These are phyloP conservation scores for Epinotia nisella DNA, from an alignment of 2,888 invertebrate species.

Conservation along the genomic window DNA sequence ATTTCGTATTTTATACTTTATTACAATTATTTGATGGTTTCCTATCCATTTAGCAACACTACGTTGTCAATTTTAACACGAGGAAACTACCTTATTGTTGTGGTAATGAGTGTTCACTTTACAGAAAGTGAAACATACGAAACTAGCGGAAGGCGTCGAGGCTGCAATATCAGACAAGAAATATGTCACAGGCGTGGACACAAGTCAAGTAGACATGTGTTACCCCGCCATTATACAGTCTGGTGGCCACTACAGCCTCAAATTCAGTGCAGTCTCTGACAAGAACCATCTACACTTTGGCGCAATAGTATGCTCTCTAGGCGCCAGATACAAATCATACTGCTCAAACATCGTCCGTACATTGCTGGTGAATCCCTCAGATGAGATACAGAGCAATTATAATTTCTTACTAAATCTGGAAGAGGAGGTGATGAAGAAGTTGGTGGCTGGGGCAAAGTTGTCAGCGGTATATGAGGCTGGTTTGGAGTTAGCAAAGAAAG, in stretches of 20 bases:
- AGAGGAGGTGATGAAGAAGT: slow-evolving; percentile 94
- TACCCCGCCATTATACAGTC: slow-evolving; percentile 99
- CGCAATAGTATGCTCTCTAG: slow-evolving; percentile 97
- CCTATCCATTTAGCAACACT: too few species aligned
- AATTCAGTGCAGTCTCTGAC: slow-evolving; percentile 98
- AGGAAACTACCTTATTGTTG: too few species aligned
- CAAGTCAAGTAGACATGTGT: slow-evolving; percentile 96
- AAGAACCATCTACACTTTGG: slow-evolving; percentile 98
- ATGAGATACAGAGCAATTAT: slow-evolving; percentile 92
- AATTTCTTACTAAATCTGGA: slow-evolving; percentile 95
- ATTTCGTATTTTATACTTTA: too few species aligned
- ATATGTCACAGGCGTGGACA: slow-evolving; percentile 95
- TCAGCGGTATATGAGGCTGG: slow-evolving; percentile 95
- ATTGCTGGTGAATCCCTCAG: slow-evolving; percentile 96
- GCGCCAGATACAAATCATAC: slow-evolving; percentile 98
- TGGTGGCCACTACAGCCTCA: slow-evolving; percentile 98
- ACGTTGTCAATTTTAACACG: too few species aligned
- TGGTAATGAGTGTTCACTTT: slow-evolving; percentile 55
- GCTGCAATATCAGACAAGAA: slow-evolving; percentile 97
- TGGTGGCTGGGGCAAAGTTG: slow-evolving; percentile 92
- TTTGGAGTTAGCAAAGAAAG: slow-evolving; percentile 91
- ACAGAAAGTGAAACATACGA: slow-evolving; percentile 97
- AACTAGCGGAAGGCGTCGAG: slow-evolving; percentile 97
- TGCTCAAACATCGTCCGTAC: slow-evolving; percentile 99
- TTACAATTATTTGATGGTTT: too few species aligned